These are phyloP conservation scores for Papilio gigon DNA, from an alignment of 2,888 invertebrate species.

Conservation along the genomic window DNA sequence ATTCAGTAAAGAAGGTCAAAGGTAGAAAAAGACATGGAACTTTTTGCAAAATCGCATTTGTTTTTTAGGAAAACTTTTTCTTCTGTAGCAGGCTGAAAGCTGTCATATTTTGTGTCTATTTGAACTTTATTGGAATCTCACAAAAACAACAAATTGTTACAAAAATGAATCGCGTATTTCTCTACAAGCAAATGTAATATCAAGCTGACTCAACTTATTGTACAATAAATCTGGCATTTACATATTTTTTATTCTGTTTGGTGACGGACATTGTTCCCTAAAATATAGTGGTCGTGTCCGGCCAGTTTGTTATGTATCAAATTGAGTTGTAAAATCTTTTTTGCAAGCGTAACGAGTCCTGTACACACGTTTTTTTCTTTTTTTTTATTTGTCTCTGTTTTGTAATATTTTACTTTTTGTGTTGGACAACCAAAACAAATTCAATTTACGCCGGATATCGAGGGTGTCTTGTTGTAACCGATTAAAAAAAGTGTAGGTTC, in stretches of 20 bases:
- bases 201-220: constrained; percentile 5
- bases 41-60: no score
- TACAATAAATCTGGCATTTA: constrained; percentile 20
- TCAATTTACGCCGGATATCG: background rate
- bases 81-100: no score
- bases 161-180: background rate
- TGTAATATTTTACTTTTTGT: constrained; percentile 4
- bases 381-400: constrained; percentile 21
- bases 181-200: background rate
- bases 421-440: background rate
- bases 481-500: no score
- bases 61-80: no score
- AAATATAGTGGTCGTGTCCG: constrained; percentile 24
- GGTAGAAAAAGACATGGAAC: no score
- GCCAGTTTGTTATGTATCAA: constrained; percentile 23
- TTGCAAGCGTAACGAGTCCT: constrained; percentile 19
- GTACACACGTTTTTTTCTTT: constrained; percentile 16
- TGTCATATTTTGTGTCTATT: no score
- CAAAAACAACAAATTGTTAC: background rate
- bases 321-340: constrained; percentile 39
- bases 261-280: constrained; percentile 12
- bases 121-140: no score
- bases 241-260: constrained; percentile 2
- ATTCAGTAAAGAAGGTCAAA: no score
- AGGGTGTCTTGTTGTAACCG: background rate